These are phyloP conservation scores for Gymnorhina tibicen DNA, from an alignment of 2,113 vertebrate species.

Conservation along the genomic window DNA sequence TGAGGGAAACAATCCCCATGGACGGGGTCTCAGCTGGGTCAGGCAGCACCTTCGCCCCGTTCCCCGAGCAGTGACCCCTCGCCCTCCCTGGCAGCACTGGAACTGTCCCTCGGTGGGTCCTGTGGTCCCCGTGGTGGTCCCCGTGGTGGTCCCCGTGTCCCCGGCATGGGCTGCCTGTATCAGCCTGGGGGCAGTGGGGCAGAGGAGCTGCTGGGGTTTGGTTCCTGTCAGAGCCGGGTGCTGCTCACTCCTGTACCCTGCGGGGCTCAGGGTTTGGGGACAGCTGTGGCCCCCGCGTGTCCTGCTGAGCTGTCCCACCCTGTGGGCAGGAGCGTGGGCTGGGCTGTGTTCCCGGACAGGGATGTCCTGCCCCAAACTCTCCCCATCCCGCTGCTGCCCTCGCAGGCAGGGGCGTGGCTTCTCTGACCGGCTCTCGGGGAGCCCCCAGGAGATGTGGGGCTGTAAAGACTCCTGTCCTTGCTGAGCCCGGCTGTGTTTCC, in stretches of 20 bases:
- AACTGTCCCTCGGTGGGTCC: not conserved
- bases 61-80: not conserved
- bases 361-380: not conserved
- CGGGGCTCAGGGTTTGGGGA: not conserved
- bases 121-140: not conserved
- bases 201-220: not conserved
- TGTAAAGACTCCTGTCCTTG: fast-evolving
- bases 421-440: not conserved
- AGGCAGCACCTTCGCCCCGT: not conserved
- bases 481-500: not conserved
- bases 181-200: not conserved
- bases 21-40: not conserved
- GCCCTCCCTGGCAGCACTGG: not conserved
- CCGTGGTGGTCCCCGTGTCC: not conserved
- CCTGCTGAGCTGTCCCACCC: not conserved
- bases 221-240: not conserved
- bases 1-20: not conserved
- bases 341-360: not conserved
- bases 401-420: not conserved
- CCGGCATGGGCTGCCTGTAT: not conserved
- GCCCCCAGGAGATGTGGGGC: not conserved
- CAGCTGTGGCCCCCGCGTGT: not conserved
- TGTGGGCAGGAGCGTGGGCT: not conserved
- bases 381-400: not conserved
- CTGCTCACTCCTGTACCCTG: fast-evolving